Evolutionary conservation across 1,140 invertebrate species (phyloP).

Genomic region (Papilio polyxenes): DNA sequence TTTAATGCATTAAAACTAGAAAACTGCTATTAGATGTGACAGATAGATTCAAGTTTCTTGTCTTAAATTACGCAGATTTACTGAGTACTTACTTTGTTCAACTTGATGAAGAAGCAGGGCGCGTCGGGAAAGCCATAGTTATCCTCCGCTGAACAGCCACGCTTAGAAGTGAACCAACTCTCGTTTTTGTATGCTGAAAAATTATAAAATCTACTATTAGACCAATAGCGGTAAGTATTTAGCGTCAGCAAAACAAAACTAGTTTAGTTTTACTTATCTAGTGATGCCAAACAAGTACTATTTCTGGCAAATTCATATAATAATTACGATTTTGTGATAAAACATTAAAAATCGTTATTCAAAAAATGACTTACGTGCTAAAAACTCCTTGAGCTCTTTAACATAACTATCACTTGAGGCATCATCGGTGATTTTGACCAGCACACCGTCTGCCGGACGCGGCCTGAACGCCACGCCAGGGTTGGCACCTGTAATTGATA

Average conservation of each 20-base stretch:
- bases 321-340: too few species aligned
- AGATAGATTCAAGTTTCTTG: too few species aligned
- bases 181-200: constrained; percentile 54
- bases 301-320: too few species aligned
- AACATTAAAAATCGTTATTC: background rate
- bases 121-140: constrained; percentile 63
- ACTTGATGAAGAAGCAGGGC: constrained; percentile 69
- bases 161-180: constrained; percentile 46
- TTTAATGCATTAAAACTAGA: too few species aligned
- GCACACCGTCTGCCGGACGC: constrained; percentile 37
- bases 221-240: too few species aligned
- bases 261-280: too few species aligned
- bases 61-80: background rate
- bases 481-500: constrained; percentile 57
- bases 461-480: constrained; percentile 66
- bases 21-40: too few species aligned
- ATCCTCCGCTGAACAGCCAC: constrained; percentile 54
- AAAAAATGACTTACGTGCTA: constrained; percentile 49
- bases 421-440: constrained; percentile 41
- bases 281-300: too few species aligned
- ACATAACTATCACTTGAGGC: constrained; percentile 50
- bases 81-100: constrained; percentile 65
- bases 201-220: background rate
- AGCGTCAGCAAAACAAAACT: too few species aligned
- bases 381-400: constrained; percentile 51